A percentile compares a stretch with the other conserved stretches of the same genome.
phyloP scores from a whole-genome alignment of 2,888 invertebrate species.

The Macropis europaea region DNA sequence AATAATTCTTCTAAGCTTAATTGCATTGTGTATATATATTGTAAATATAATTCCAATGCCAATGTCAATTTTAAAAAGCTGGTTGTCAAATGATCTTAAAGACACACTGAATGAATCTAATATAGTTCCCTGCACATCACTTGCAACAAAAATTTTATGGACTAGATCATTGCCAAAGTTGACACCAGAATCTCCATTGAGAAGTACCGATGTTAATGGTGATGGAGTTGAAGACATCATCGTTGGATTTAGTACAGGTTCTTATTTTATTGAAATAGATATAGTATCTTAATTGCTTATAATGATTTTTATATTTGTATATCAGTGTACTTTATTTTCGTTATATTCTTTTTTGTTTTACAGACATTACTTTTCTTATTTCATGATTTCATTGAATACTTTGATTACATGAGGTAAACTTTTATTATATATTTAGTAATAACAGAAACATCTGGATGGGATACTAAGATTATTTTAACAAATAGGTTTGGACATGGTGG shows the following conservation, averaged over 20 bases:
- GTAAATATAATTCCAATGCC: conserved; percentile 85
- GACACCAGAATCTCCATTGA: conserved; percentile 87
- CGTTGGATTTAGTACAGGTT: conserved; percentile 89
- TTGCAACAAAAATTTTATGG: conserved; percentile 85
- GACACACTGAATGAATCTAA: conserved; percentile 65
- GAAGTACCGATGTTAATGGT: conserved; percentile 86
- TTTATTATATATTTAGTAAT: not conserved
- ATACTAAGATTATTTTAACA: conserved; percentile 17
- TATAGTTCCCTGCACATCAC: conserved; percentile 83
- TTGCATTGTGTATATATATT: conserved; percentile 84
- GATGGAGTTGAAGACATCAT: conserved; percentile 88
- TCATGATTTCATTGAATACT: conserved; percentile 37
- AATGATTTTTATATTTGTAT: not conserved
- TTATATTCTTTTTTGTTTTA: conserved; percentile 36
- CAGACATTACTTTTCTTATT: conserved; percentile 58
- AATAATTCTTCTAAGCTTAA: conserved; percentile 82
- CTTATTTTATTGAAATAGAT: conserved; percentile 20
- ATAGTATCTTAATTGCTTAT: not conserved
- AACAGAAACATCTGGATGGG: not conserved
- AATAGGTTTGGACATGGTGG: conserved; percentile 71
- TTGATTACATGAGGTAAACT: conserved; percentile 19
- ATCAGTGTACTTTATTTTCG: conserved; percentile 8
- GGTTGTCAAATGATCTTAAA: conserved; percentile 79
- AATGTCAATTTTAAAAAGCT: conserved; percentile 83
- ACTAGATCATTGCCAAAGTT: conserved; percentile 85